phyloP scores from a whole-genome alignment of 2,888 invertebrate genomes.

The Platycheirus rosarum region DNA sequence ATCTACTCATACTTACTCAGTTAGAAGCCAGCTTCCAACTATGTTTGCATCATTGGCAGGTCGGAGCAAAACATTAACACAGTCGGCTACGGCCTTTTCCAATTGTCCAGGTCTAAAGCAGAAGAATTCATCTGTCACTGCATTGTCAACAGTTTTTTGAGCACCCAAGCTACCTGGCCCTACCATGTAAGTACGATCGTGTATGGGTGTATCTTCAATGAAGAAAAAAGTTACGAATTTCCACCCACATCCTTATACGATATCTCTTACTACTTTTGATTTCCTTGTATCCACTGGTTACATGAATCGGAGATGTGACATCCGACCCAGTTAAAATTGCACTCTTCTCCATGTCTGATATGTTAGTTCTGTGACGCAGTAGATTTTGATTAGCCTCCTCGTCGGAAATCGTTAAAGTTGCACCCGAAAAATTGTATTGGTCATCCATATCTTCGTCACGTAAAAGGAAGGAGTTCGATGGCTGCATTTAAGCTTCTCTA shows the following conservation, averaged over 20 bases:
- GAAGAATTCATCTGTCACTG: conserved; percentile 83
- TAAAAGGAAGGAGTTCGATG: conserved; percentile 60
- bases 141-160: conserved; percentile 83
- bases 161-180: conserved; percentile 41
- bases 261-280: conserved; percentile 48
- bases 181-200: conserved; percentile 53
- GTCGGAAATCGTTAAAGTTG: conserved; percentile 76
- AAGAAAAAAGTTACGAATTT: neutral
- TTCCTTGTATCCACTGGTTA: conserved; percentile 83
- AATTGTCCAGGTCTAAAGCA: conserved; percentile 89
- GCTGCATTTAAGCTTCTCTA: conserved; percentile 34
- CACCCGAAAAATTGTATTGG: conserved; percentile 81
- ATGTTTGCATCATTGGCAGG: conserved; percentile 88
- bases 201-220: conserved; percentile 51
- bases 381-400: conserved; percentile 65
- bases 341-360: conserved; percentile 70
- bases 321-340: conserved; percentile 77
- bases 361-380: conserved; percentile 68
- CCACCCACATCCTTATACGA: no score
- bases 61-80: conserved; percentile 86
- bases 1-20: conserved; percentile 87
- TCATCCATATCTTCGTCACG: conserved; percentile 75
- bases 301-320: conserved; percentile 78
- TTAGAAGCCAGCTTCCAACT: conserved; percentile 90
- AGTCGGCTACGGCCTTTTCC: conserved; percentile 88